Base-by-base conservation (phyloP, 2,797 vertebrate genomes). In the Heliangelus exortis region DNA sequence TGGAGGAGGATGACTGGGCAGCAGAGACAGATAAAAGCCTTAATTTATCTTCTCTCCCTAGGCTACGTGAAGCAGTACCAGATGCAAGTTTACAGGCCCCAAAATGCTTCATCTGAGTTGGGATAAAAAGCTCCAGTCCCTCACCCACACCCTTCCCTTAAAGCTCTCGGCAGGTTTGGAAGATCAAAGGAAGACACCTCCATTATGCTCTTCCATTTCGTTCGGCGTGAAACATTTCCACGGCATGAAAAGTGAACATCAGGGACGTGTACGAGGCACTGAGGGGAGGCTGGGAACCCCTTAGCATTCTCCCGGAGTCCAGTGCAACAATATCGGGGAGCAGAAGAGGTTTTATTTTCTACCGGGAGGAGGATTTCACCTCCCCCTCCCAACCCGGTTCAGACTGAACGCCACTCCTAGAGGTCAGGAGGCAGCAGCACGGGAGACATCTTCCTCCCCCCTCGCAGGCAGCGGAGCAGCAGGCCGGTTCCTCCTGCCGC, bases 131-230 rank as follows among this genome's bases (percentile, higher is more conserved):
- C 31, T 80, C 55, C 62, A 19, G 20, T 48, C 43, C 68, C 78
- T 80, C 47, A 65, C 78, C 69, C 51, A 41, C 50, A 26, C 50
- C 47, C 43, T 61, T 54, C 43, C 65, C 81, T 59, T 72, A 29
- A 77, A 87, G 33, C 48, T 68, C 68, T 71, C 39, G 2, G 10
- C 61, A 77, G 62, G 43, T 89, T 51, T 55, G 68, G 25, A 33
- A 87, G 57, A 95, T 94, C 84, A 93, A 85, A 95, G 69, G 62
- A 73, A 65, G 33, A 43, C 80, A 83, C n/a, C 55, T 90, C 68
- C 72, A 83, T n/a, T 72, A 66, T 20, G 22, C 58, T 87, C 95
- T 72, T 74, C 89, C 89, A 89, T 89, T 83, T 91, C 50, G 61
- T 39, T 43, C 33, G 33, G 16, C 29, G 77, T 69, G 48, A 87